Base-by-base conservation (phyloP, 1,140 invertebrate genomes). In the silkworm (Bombyx mori) region DNA sequence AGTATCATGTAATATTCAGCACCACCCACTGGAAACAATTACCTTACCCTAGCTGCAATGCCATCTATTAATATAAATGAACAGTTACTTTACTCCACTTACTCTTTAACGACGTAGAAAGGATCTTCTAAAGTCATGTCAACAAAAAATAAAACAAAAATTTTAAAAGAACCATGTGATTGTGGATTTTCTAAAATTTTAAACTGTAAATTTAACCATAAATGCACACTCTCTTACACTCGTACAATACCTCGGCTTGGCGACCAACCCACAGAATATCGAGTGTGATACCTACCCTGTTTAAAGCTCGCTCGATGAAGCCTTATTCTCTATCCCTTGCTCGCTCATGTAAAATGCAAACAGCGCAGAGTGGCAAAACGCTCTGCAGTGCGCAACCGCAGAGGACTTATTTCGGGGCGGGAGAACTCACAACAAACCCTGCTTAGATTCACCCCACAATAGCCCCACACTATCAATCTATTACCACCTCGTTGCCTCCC, bases 51-150 rank as follows among this genome's bases (percentile, higher is more conserved):
- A 35, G 26, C 26, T 35, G 26, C 2, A 35, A 35, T 35, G 26
- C 26, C 26, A 35, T 35, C 26, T 35, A 35, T 35, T 35, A 35
- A 35, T 35, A 35, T 35, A 35, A 35, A 3, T 35, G 26, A 35
- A 35, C 26, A 35, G 26, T 35, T 35, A 35, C 4, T 35, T 35
- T 44, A 26, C 58, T 57, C 58, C 69, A 92, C 95, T 95, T 92
- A 97, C 96, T 97, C 95, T 92, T 96, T 96, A 71, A 97, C 95
- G 86, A 97, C 95, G 91, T 97, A 97, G 91, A 96, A 97, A 65
- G 96, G 96, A 90, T 97, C 96, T 91, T 97, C 95, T 88, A 97
- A 92, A 91, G 95, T 96, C 96, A 97, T 97, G 88, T 89, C 91
- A 90, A 78, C 77, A 42, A 78, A 72, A 54, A 61, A 62, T 64